Conservation (phyloP, 2,797 vertebrate genomes). For the Pseudopleuronectes americanus region DNA sequence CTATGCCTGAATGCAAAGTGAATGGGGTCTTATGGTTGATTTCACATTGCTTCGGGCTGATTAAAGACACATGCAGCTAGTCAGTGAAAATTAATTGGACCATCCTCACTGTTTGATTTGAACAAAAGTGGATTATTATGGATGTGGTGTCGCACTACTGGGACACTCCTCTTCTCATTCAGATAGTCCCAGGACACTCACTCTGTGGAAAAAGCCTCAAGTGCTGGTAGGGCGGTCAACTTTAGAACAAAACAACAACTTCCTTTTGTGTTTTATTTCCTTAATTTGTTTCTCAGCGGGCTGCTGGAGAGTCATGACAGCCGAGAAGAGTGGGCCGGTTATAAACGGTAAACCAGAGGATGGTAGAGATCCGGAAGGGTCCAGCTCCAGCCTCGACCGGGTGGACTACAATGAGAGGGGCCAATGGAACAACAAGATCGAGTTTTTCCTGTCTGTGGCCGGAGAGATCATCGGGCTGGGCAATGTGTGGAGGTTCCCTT, state of each 20-base stretch:
- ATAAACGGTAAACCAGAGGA: conserved; percentile 96
- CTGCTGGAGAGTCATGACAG: conserved; percentile 93
- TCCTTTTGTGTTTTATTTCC: neutral
- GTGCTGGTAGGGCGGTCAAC: conserved; percentile 32
- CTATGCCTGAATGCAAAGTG: neutral
- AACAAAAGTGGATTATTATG: conserved; percentile 25
- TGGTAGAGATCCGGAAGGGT: conserved; percentile 88
- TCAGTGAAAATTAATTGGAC: no score
- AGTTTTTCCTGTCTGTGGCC: conserved; percentile 97
- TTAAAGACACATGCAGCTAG: neutral
- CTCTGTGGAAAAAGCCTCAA: conserved; percentile 27
- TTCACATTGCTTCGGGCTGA: neutral
- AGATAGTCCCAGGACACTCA: conserved; percentile 19
- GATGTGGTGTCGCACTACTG: conserved; percentile 46
- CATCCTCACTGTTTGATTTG: conserved; percentile 8
- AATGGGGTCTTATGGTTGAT: neutral
- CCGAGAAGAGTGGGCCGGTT: conserved; percentile 95
- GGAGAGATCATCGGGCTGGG: conserved; percentile 98
- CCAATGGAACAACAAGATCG: conserved; percentile 99
- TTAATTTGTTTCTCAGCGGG: conserved; percentile 67
- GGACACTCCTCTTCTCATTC: conserved; percentile 34
- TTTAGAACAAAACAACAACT: neutral
- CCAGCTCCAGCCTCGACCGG: conserved; percentile 87
- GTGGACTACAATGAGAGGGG: conserved; percentile 92
- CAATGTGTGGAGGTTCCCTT: conserved; percentile 98